phyloP scores from a whole-genome alignment of 2,113 vertebrate genomes.

The Brachypodius melanocephalos region DNA sequence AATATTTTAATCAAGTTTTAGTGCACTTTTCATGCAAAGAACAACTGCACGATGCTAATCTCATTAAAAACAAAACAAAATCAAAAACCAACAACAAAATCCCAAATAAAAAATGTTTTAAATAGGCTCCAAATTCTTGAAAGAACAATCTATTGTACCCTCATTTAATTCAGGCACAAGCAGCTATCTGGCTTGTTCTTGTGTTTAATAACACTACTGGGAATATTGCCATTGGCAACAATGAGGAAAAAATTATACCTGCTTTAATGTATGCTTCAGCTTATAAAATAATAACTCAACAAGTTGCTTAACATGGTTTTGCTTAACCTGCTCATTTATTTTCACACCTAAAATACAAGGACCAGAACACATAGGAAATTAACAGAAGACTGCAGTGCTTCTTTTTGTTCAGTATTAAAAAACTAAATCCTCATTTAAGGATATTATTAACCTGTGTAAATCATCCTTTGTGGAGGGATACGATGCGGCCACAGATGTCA shows the following conservation, averaged over 20 bases:
- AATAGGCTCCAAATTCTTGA: background rate
- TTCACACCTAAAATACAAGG: background rate
- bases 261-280: background rate
- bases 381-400: background rate
- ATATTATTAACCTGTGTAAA: background rate
- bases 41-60: background rate
- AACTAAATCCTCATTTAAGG: background rate
- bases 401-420: background rate
- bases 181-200: background rate
- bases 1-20: slow-evolving; percentile 4
- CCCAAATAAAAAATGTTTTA: background rate
- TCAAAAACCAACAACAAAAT: background rate
- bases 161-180: background rate
- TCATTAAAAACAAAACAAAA: background rate
- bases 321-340: background rate
- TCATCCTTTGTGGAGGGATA: background rate
- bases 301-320: background rate
- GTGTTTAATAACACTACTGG: background rate
- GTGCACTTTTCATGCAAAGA: background rate
- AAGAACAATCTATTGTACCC: background rate
- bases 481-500: rapidly evolving
- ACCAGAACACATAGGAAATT: background rate
- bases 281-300: background rate
- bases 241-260: background rate
- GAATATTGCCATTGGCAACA: background rate